A percentile compares a stretch with the other conserved stretches of the same genome.
Conservation (phyloP, 2,797 vertebrate species). For the Decapterus maruadsi region DNA sequence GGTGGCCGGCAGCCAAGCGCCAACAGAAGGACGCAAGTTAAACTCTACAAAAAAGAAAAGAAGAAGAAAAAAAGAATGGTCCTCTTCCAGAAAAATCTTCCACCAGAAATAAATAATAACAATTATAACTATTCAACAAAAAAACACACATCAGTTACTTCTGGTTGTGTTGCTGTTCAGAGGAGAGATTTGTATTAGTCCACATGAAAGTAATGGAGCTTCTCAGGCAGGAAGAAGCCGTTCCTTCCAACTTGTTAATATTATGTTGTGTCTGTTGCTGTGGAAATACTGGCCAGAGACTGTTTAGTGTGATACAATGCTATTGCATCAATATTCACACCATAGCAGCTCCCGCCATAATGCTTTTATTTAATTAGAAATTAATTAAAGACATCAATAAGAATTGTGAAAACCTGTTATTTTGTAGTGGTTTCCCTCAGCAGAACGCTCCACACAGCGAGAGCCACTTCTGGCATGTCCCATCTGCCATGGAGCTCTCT, state of each 20-base stretch:
- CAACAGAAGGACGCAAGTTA: slow-evolving; percentile 90
- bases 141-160: slow-evolving; percentile 70
- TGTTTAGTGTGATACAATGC: slow-evolving; percentile 74
- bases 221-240: slow-evolving; percentile 54
- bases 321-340: slow-evolving; percentile 79
- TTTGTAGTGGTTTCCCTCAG: slow-evolving; percentile 41
- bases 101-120: slow-evolving; percentile 82
- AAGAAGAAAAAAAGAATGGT: slow-evolving; percentile 82
- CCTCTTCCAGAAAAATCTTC: slow-evolving; percentile 82
- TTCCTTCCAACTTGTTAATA: slow-evolving; percentile 74
- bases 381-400: slow-evolving; percentile 81
- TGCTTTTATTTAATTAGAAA: slow-evolving; percentile 76
- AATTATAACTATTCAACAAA: slow-evolving; percentile 75
- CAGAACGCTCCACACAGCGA: slow-evolving; percentile 40
- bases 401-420: slow-evolving; percentile 37
- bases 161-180: slow-evolving; percentile 61
- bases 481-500: slow-evolving; percentile 65
- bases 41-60: slow-evolving; percentile 74
- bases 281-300: slow-evolving; percentile 76
- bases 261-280: slow-evolving; percentile 75
- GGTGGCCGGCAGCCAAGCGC: slow-evolving; percentile 86
- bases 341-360: slow-evolving; percentile 68
- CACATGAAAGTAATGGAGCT: slow-evolving; percentile 75
- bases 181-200: slow-evolving; percentile 76
- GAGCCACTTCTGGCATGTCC: slow-evolving; percentile 64